phyloP scores from a whole-genome alignment of 2,797 vertebrate species.

The Erithacus rubecula region DNA sequence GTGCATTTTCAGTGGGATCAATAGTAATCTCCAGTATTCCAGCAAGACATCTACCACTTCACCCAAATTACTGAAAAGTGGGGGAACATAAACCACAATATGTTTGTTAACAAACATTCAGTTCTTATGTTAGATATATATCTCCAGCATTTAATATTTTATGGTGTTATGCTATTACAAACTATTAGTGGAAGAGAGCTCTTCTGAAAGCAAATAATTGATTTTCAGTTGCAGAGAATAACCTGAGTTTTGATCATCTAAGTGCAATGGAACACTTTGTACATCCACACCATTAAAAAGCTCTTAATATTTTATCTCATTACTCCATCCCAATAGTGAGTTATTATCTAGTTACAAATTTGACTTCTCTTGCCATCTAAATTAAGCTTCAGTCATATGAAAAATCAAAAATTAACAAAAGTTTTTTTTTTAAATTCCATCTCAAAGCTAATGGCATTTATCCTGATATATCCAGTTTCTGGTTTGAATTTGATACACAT shows the following conservation, averaged over 20 bases:
- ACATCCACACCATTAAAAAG: neutral
- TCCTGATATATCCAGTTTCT: neutral
- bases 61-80: neutral
- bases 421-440: neutral
- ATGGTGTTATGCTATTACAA: neutral
- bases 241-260: neutral
- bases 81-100: neutral
- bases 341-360: neutral
- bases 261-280: neutral
- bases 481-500: neutral
- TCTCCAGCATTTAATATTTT: neutral
- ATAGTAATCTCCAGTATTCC: neutral
- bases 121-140: neutral
- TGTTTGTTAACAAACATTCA: neutral
- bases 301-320: slow-evolving; percentile 20
- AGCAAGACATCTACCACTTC: neutral
- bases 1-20: neutral
- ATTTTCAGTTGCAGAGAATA: slow-evolving; percentile 7
- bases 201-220: neutral
- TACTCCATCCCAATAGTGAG: neutral
- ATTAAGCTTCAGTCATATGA: neutral
- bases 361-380: neutral
- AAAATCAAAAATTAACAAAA: neutral
- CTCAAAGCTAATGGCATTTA: neutral
- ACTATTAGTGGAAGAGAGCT: neutral